Evolutionary conservation across 2,888 invertebrate species (phyloP).

Genomic region (Ectemnius continuus): DNA sequence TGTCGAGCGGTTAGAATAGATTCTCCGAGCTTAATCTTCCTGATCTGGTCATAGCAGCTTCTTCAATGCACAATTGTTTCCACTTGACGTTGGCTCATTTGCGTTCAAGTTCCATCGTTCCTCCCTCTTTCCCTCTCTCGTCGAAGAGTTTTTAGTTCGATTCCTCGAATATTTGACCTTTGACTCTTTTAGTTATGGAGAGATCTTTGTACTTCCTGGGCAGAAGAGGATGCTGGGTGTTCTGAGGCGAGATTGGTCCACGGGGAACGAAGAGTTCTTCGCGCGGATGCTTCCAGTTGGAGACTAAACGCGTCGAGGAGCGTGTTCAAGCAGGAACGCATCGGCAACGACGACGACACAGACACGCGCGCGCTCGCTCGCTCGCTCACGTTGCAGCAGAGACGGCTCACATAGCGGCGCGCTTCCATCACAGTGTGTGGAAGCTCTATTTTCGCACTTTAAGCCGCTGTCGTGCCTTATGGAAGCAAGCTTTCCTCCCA

Average conservation of each 20-base stretch:
- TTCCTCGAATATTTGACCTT: too few relatives aligned
- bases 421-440: not conserved
- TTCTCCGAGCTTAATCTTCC: too few relatives aligned
- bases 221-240: not conserved
- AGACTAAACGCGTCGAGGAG: slow-evolving; percentile 56
- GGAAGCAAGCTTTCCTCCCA: too few relatives aligned
- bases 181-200: too few relatives aligned
- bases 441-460: slow-evolving; percentile 59
- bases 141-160: too few relatives aligned
- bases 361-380: slow-evolving; percentile 14
- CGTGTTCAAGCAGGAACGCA: slow-evolving; percentile 41
- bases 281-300: slow-evolving; percentile 58
- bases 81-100: too few relatives aligned
- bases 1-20: too few relatives aligned
- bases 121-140: too few relatives aligned
- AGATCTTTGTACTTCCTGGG: too few relatives aligned
- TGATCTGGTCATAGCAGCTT: too few relatives aligned
- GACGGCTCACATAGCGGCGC: too few relatives aligned
- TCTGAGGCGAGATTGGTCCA: not conserved
- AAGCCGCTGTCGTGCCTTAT: slow-evolving; percentile 49
- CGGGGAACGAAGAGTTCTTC: slow-evolving; percentile 15
- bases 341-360: slow-evolving; percentile 28
- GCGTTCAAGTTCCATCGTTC: not conserved
- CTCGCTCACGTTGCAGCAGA: slow-evolving; percentile 11
- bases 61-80: too few relatives aligned